Percentiles rank a stretch among this genome's conserved stretches.
Evolutionary conservation across 2,113 vertebrate genomes (phyloP).

Genomic region (Marmota monax): DNA sequence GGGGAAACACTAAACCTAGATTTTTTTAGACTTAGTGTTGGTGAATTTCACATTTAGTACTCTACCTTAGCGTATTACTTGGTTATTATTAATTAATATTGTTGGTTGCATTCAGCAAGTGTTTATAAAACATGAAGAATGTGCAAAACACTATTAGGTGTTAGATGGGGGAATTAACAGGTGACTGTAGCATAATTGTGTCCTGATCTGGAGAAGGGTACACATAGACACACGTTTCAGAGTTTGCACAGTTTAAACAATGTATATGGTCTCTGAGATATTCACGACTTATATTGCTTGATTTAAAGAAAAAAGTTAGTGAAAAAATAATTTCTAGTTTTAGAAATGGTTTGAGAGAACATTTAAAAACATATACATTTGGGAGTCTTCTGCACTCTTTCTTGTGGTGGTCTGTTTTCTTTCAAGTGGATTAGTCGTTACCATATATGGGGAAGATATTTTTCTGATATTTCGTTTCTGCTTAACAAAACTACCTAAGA

Average conservation of each 20-base stretch:
- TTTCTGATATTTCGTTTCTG: constrained; percentile 15
- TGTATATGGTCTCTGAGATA: not conserved
- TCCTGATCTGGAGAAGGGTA: not conserved
- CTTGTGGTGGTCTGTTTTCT: not conserved
- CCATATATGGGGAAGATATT: not conserved
- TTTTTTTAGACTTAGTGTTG: not conserved
- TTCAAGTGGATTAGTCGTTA: not conserved
- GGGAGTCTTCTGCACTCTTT: not conserved
- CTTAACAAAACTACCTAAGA: not conserved
- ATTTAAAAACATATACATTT: not conserved
- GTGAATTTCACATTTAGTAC: not conserved
- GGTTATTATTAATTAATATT: not conserved
- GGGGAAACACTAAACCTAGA: not conserved
- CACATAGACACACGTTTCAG: not conserved
- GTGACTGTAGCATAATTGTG: not conserved
- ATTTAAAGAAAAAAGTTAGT: constrained; percentile 30
- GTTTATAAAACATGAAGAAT: not conserved
- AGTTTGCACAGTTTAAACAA: not conserved
- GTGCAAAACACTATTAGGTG: not conserved
- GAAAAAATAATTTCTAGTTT: not conserved
- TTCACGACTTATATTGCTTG: not conserved
- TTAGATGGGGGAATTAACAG: not conserved
- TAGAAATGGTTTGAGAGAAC: not conserved
- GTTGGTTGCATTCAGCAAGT: not conserved
- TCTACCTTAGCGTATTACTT: not conserved